phyloP scores from a whole-genome alignment of 2,797 vertebrate genomes.

The Sebastes hubbsi region DNA sequence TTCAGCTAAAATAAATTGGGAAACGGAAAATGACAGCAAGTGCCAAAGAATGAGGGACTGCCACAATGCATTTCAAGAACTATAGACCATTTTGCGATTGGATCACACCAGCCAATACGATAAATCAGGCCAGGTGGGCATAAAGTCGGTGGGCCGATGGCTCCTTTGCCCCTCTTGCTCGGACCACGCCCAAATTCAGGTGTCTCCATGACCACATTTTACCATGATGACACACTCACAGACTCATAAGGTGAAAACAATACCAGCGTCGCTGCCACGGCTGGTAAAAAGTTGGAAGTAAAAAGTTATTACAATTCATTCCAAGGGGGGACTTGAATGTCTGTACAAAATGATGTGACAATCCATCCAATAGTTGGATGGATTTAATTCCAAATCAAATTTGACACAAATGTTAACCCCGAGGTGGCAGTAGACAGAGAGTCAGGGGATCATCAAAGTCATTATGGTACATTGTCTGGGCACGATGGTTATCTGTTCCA shows the following conservation, averaged over 20 bases:
- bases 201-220: background rate
- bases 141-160: too few species aligned
- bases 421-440: background rate
- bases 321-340: background rate
- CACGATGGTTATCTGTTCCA: background rate
- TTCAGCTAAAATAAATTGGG: background rate
- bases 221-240: background rate
- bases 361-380: background rate
- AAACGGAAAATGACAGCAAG: background rate
- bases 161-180: too few species aligned
- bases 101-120: background rate
- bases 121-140: too few species aligned
- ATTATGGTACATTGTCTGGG: background rate
- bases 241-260: background rate
- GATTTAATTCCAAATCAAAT: background rate
- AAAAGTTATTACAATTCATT: background rate
- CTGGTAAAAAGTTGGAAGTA: background rate
- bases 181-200: too few species aligned
- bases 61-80: background rate
- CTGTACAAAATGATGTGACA: background rate
- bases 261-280: fast-evolving
- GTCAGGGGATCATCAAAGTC: background rate
- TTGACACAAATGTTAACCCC: background rate
- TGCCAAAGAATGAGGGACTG: background rate
- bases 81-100: background rate